Percentiles rank a stretch among this genome's conserved stretches.
Evolutionary conservation across 2,797 vertebrate species (phyloP).

Genomic region (Malurus leucopterus): DNA sequence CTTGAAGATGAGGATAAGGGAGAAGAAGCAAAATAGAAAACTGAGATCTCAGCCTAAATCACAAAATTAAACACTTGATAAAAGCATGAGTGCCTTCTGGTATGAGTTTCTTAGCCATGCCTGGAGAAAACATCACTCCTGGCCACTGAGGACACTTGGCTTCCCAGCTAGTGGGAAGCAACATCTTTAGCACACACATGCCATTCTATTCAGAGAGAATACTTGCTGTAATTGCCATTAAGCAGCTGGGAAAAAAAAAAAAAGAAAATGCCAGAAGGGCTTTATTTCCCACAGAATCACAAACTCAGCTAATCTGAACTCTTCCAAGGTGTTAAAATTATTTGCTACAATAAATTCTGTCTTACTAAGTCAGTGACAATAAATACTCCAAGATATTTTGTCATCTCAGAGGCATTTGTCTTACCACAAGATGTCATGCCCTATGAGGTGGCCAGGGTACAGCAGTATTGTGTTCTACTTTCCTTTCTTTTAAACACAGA

Average conservation of each 20-base stretch:
- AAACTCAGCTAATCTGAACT: background rate
- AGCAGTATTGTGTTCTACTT: background rate
- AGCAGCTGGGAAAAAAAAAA: background rate
- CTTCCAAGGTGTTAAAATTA: background rate
- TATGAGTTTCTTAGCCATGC: background rate
- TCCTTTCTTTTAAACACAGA: background rate
- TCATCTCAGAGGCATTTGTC: background rate
- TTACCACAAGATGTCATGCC: background rate
- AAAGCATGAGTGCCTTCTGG: background rate
- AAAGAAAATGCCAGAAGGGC: background rate
- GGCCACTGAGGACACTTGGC: background rate
- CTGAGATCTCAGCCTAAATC: background rate
- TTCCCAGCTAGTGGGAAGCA: background rate
- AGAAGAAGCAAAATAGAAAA: background rate
- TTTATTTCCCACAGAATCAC: background rate
- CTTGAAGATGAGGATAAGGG: background rate
- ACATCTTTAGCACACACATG: background rate
- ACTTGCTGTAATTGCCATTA: background rate
- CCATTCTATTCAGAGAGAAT: background rate
- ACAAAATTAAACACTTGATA: background rate
- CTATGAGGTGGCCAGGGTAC: background rate
- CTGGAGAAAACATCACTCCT: background rate
- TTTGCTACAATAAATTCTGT: background rate
- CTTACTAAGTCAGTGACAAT: background rate
- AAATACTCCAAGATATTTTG: background rate